phyloP scores from a whole-genome alignment of 2,113 vertebrate genomes.

The Anoplopoma fimbria region DNA sequence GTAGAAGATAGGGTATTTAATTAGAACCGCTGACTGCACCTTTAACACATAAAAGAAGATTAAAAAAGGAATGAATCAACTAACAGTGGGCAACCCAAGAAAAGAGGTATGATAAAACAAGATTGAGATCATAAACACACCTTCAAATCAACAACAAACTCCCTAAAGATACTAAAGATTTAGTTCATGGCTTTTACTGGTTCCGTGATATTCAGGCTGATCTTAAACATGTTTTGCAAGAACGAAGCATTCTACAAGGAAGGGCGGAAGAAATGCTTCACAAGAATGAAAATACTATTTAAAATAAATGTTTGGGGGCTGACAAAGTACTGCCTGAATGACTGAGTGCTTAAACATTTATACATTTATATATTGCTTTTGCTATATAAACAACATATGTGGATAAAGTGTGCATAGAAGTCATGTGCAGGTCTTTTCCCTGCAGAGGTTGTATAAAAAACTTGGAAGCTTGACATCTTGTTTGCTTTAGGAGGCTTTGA shows the following conservation, averaged over 20 bases:
- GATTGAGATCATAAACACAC: not conserved
- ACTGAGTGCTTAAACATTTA: too few relatives aligned
- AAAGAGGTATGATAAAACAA: not conserved
- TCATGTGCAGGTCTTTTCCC: not conserved
- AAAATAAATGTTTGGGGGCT: not conserved
- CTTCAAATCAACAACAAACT: not conserved
- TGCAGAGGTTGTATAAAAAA: slow-evolving; percentile 14
- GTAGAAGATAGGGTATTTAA: too few relatives aligned
- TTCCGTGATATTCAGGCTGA: not conserved
- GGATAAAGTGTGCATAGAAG: not conserved
- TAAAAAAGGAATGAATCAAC: not conserved
- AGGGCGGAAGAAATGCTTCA: not conserved
- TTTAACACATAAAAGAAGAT: not conserved
- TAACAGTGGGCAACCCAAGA: not conserved
- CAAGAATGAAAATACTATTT: not conserved
- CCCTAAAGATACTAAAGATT: not conserved
- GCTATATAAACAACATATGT: not conserved
- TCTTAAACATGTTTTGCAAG: not conserved
- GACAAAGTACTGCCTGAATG: not conserved
- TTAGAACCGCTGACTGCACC: not conserved
- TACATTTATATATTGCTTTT: not conserved
- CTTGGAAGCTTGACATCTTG: not conserved
- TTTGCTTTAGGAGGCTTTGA: slow-evolving; percentile 8
- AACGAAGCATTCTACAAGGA: not conserved
- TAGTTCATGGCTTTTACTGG: not conserved